A percentile compares a stretch with the other conserved stretches of the same genome.
Conservation (phyloP, 2,113 vertebrate species). For the Mohoua ochrocephala region DNA sequence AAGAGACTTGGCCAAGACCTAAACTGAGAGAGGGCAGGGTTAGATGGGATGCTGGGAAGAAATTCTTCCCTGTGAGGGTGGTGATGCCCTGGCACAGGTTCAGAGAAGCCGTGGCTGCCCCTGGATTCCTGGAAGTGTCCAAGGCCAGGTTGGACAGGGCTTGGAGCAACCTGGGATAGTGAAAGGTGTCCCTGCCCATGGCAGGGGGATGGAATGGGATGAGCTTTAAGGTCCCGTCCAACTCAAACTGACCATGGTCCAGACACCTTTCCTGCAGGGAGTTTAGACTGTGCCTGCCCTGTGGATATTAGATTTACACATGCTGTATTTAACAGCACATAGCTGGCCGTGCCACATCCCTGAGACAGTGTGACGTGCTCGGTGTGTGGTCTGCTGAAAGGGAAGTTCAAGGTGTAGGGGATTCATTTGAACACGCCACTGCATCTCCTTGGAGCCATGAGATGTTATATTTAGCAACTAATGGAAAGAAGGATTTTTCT, state of each 20-base stretch:
- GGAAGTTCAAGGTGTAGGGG: neutral
- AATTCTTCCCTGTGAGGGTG: neutral
- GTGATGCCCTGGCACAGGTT: rapidly evolving
- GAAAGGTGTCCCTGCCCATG: neutral
- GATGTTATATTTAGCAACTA: neutral
- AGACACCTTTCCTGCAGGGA: neutral
- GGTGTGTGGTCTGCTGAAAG: neutral
- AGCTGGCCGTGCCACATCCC: neutral
- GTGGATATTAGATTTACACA: neutral
- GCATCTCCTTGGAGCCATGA: neutral
- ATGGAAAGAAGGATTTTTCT: neutral
- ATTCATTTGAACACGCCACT: neutral
- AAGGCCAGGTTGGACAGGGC: rapidly evolving
- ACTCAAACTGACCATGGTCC: neutral
- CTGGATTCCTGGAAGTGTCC: neutral
- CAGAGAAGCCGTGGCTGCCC: neutral
- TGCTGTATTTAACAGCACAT: neutral
- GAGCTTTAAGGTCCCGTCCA: neutral
- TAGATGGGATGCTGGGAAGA: neutral
- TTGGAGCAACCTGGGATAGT: neutral
- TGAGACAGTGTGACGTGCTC: rapidly evolving
- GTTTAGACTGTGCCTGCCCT: neutral
- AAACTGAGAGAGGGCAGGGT: neutral
- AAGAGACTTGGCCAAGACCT: neutral
- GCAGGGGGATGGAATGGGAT: neutral